These are phyloP conservation scores for Crotalus horridus DNA, from an alignment of 2,113 vertebrate genomes.

Conservation along the genomic window DNA sequence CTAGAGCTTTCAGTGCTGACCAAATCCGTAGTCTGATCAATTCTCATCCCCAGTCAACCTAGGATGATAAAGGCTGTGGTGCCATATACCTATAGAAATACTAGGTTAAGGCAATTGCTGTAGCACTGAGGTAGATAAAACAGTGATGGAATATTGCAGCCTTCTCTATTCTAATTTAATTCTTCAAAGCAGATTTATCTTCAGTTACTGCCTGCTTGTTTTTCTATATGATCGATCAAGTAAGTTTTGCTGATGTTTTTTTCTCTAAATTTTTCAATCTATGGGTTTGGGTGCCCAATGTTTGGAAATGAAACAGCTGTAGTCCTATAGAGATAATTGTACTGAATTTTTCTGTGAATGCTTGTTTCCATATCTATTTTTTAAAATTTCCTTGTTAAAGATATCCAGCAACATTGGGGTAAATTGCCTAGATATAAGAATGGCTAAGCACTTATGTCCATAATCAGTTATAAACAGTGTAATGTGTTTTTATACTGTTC, in stretches of 20 bases:
- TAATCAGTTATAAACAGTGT: neutral
- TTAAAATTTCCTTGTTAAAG: neutral
- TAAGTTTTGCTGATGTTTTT: neutral
- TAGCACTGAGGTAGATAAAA: neutral
- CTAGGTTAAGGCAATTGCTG: neutral
- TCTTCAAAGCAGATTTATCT: neutral
- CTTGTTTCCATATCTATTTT: neutral
- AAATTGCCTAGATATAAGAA: neutral
- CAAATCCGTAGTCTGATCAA: neutral
- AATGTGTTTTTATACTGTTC: neutral
- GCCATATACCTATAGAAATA: neutral
- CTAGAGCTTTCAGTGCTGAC: neutral
- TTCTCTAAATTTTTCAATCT: neutral
- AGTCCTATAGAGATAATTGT: neutral
- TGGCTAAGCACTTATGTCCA: neutral
- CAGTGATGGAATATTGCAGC: neutral
- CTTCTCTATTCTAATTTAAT: neutral
- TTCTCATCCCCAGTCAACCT: neutral
- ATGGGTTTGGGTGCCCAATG: neutral
- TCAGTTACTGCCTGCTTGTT: neutral
- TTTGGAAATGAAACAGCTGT: neutral
- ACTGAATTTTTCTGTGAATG: neutral
- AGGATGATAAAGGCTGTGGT: neutral
- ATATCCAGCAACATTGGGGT: neutral
- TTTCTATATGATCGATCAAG: neutral